Conservation (phyloP, 2,888 invertebrate genomes). For the Drosophila leonis region DNA sequence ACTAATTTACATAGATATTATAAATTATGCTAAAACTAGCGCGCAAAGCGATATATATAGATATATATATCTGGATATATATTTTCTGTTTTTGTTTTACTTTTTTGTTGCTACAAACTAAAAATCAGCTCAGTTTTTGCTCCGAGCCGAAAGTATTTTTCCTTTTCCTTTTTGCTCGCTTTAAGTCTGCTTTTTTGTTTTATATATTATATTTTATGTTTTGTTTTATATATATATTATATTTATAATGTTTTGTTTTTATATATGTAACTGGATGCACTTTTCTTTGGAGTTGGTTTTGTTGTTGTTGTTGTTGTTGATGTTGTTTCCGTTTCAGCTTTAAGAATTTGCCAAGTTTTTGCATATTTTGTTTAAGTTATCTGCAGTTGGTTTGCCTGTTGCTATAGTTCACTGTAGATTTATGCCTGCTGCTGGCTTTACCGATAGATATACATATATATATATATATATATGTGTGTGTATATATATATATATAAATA, state of each 20-base stretch:
- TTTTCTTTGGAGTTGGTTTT: slow-evolving; percentile 74
- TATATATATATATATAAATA: background rate
- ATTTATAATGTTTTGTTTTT: slow-evolving; percentile 34
- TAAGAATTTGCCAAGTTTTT: slow-evolving; percentile 11
- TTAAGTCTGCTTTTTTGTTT: background rate
- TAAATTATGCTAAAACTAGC: slow-evolving; percentile 70
- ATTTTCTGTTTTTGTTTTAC: slow-evolving; percentile 15
- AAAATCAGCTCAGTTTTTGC: slow-evolving; percentile 27
- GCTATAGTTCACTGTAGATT: slow-evolving; percentile 57
- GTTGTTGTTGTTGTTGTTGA: too few species aligned
- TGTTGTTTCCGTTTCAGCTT: background rate
- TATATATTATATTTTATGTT: background rate
- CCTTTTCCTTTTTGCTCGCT: background rate
- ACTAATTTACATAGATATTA: slow-evolving; percentile 66
- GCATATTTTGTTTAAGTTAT: slow-evolving; percentile 6
- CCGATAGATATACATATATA: background rate
- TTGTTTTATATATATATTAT: slow-evolving; percentile 23
- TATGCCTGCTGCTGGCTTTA: slow-evolving; percentile 48
- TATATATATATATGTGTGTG: too few species aligned
- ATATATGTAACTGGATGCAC: slow-evolving; percentile 72
- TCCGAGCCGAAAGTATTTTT: slow-evolving; percentile 30
- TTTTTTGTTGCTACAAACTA: slow-evolving; percentile 37
- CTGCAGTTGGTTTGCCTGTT: background rate
- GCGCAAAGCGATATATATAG: slow-evolving; percentile 34
- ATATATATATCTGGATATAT: slow-evolving; percentile 21